A percentile compares a stretch with the other conserved stretches of the same genome.
These are phyloP conservation scores for Tolypeutes matacus DNA, from an alignment of 2,797 vertebrate genomes.

Conservation along the genomic window DNA sequence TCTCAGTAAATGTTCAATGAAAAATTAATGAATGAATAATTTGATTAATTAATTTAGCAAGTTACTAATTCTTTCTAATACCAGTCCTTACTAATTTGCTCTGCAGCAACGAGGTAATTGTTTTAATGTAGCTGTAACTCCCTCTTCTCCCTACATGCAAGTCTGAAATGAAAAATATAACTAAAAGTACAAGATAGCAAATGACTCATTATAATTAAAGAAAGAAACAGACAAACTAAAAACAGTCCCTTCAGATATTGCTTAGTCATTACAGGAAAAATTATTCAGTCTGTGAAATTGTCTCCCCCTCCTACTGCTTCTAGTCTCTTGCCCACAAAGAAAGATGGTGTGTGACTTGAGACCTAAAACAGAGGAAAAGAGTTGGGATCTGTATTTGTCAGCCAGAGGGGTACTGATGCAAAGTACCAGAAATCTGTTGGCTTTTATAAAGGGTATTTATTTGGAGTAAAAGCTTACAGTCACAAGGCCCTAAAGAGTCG, in stretches of 20 bases:
- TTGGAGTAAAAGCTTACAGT: too few relatives aligned
- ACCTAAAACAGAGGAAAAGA: background rate
- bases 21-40: background rate
- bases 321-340: background rate
- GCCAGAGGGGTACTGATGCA: too few relatives aligned
- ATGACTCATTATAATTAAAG: background rate
- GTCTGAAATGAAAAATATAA: background rate
- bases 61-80: background rate
- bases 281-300: background rate
- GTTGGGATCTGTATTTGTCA: background rate
- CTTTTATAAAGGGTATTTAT: too few relatives aligned
- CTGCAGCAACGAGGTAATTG: background rate
- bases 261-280: background rate
- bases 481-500: too few relatives aligned
- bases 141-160: rapidly evolving
- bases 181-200: background rate
- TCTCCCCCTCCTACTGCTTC: background rate
- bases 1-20: background rate
- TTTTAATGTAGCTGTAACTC: background rate
- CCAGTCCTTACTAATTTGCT: background rate
- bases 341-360: background rate
- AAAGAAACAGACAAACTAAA: too few relatives aligned
- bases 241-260: background rate
- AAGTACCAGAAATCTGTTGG: too few relatives aligned
- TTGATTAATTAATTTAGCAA: background rate